Base-by-base conservation (phyloP, 2,113 vertebrate genomes). In the Ceratotherium simum region DNA sequence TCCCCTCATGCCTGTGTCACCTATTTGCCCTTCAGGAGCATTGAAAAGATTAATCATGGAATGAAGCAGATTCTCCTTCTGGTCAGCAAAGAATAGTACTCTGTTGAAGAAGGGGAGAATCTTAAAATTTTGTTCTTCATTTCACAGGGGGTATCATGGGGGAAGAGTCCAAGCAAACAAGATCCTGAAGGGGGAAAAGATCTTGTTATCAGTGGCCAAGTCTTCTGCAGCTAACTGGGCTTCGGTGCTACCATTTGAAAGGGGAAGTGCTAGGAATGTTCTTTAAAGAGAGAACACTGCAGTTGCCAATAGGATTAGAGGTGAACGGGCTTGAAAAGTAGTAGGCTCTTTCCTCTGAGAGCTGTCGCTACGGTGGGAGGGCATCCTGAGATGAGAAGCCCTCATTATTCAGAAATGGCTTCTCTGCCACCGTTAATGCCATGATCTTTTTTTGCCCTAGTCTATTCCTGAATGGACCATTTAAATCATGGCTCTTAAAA, bases 21-120 rank as follows among this genome's bases (percentile, higher is more conserved):
- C 92, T 87, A 67, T 96, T 87, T 62, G 65, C 65, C 96, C 93
- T 97, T 96, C 58, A 58, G 96, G 83, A 90, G 76, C 75, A 81
- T 7, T 82, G 76, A 72, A 83, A 89, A 82, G 39, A 95, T 97
- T 94, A 93, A 90, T 97, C 70, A 46, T 56, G 65, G 65, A 51
- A 62, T 65, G 51, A 96, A 46, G 36, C n/a, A 29, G 42, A 39
- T 81, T 96, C 76, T 95, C 65, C 39, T 64, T 60, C 80, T 83
- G 85, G 65, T 95, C 81, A 92, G 69, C 69, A 96, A 92, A 80
- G 54, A 86, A 72, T 69, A 58, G 69, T 23, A 21, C 42, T 79
- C 27, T 36, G 33, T 48, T 89, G 73, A 60, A 56, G 29, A 78
- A 90, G 33, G 33, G 21, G 67, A 42, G n/a, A 73, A 7, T 78